Percentiles rank a stretch among this genome's conserved stretches.
These are phyloP conservation scores for Kradibia gibbosae DNA, from an alignment of 1,140 invertebrate genomes.

Conservation along the genomic window DNA sequence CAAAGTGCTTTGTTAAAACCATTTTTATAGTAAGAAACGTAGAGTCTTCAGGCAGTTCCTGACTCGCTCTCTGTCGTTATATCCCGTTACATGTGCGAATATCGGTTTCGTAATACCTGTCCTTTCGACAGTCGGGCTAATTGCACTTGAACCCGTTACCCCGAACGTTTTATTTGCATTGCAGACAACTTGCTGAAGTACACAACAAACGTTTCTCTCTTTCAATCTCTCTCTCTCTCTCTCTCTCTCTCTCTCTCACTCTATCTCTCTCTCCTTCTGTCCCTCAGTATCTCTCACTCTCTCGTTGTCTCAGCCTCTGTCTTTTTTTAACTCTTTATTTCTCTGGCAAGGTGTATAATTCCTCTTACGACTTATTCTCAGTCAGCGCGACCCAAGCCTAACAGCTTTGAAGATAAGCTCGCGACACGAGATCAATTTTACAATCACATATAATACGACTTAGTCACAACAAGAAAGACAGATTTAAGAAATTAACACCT, in stretches of 20 bases:
- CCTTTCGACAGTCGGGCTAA: constrained; percentile 62
- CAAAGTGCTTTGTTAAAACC: constrained; percentile 33
- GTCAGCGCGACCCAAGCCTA: constrained; percentile 33
- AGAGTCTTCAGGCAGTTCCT: constrained; percentile 5
- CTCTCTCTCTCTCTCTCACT: neutral
- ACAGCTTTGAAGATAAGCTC: constrained; percentile 42
- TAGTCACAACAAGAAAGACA: neutral
- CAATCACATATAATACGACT: constrained; percentile 26
- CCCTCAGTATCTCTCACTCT: too few species aligned
- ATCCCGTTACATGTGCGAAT: constrained; percentile 60
- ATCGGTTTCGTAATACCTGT: constrained; percentile 54
- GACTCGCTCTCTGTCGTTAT: constrained; percentile 29
- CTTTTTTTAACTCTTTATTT: neutral
- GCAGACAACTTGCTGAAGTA: constrained; percentile 5
- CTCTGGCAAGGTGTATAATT: constrained; percentile 30
- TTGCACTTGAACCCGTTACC: constrained; percentile 54
- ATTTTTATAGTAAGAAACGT: constrained; percentile 41
- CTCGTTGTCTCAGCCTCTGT: neutral
- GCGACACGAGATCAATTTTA: constrained; percentile 46
- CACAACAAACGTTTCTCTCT: neutral
- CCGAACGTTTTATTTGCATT: constrained; percentile 52
- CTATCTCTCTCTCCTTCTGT: neutral
- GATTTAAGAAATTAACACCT: constrained; percentile 43
- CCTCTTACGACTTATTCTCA: constrained; percentile 26
- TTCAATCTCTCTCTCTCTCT: neutral